A percentile compares a stretch with the other conserved stretches of the same genome.
These are phyloP conservation scores for Coryphaenoides rupestris DNA, from an alignment of 2,113 vertebrate genomes.

Conservation along the genomic window DNA sequence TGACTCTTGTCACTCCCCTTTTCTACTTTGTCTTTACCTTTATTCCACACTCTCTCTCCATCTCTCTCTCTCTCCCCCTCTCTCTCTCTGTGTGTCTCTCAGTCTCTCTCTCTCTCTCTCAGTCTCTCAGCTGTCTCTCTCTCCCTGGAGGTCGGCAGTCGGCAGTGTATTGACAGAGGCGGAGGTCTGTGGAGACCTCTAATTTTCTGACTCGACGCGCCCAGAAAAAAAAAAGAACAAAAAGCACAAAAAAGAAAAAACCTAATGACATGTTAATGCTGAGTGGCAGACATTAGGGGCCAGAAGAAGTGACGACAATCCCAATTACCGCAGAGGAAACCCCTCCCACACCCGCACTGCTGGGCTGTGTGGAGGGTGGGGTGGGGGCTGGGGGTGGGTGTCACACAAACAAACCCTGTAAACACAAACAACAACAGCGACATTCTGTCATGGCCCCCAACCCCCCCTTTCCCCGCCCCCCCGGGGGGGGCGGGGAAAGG, in stretches of 20 bases:
- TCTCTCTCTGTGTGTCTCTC: too few relatives aligned
- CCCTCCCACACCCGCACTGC: neutral
- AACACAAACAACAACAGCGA: constrained; percentile 51
- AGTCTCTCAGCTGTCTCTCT: neutral
- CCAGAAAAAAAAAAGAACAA: constrained; percentile 61
- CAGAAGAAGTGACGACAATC: constrained; percentile 55
- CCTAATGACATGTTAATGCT: constrained; percentile 73
- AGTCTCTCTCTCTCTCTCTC: constrained; percentile 1
- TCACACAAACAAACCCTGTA: constrained; percentile 63
- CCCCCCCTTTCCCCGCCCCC: too few relatives aligned
- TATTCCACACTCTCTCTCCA: neutral
- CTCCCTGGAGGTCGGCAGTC: constrained; percentile 39
- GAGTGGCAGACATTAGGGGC: constrained; percentile 57
- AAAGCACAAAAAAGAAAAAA: too few relatives aligned
- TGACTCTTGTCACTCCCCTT: constrained; percentile 15
- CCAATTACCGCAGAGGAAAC: constrained; percentile 48
- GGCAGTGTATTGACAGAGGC: constrained; percentile 46
- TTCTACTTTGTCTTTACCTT: neutral
- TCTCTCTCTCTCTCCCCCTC: neutral
- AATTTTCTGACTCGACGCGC: constrained; percentile 69
- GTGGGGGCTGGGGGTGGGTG: constrained; percentile 16
- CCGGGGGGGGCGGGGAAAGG: neutral
- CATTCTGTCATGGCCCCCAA: too few relatives aligned
- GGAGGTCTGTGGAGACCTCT: constrained; percentile 56
- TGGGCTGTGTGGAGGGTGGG: constrained; percentile 30